Evolutionary conservation across 1,140 invertebrate genomes (phyloP), one percentile per base, ranked within the genome.

Genomic region (Trichoplusia ni): DNA sequence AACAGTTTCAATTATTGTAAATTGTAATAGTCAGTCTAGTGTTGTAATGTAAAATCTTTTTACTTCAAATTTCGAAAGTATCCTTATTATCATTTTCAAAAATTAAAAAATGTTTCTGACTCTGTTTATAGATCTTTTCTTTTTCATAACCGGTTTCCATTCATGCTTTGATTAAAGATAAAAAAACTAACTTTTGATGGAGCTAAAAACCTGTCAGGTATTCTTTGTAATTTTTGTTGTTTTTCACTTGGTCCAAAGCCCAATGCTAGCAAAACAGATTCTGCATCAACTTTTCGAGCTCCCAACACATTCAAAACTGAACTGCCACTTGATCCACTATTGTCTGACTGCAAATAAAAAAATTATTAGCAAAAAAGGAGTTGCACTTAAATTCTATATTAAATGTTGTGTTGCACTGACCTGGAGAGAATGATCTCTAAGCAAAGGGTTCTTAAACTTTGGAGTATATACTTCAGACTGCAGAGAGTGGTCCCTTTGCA

Each of bases 301-400:
- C 95, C 95, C 62, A 96, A 79, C 37, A 95, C 91, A 78, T 94
- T 95, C 79, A 96, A 93, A 8, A 96, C 94, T 4, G 88, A 90
- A 61, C 86, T 90, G 60, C 94, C 93, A 81, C 95, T 95, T 23
- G 93, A 94, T 14, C 86, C 90, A 77, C 90, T 90, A 14, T 69
- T 87, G 81, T 95, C 94, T 31, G 94, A 95, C 89, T 95, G 92
- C 14, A 93, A 85, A 68, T 37, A 14, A 58, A 53, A 8, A 9
- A 3, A 44, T 31, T 31, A 4, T 37, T 3, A 3, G 3, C 5
- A 44, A 49, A 53, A 23, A 23, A 67, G 54, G 1, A 37, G n/a
- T 2, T n/a, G n/a, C 13, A 37, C 7, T 3, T n/a, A 37, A 2
- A 4, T 6, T 6, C 1, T 14, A 0, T 4, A 3, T 6, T 3